A percentile compares a stretch with the other conserved stretches of the same genome.
Evolutionary conservation across 2,797 vertebrate genomes (phyloP).

Genomic region (Girardinus metallicus): DNA sequence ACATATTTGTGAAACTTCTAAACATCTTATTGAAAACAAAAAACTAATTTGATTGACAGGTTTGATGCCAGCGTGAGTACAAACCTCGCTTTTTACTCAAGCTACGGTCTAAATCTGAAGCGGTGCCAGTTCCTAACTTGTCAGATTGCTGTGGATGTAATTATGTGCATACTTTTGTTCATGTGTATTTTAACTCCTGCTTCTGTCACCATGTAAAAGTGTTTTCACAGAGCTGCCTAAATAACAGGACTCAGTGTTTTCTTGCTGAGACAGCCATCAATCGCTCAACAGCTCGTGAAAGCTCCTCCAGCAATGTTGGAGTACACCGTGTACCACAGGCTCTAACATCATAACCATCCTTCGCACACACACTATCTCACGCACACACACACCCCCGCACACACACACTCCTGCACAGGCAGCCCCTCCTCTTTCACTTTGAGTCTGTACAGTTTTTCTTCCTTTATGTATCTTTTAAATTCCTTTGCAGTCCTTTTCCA

Average conservation of each 20-base stretch:
- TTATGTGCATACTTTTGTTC: conserved; percentile 4
- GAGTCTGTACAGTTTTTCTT: conserved; percentile 15
- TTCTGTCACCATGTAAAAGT: conserved; percentile 29
- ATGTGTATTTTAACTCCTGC: conserved; percentile 30
- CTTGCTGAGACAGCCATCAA: conserved; percentile 62
- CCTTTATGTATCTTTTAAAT: conserved; percentile 24
- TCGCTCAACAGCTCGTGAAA: conserved; percentile 66
- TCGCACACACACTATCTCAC: too few species aligned
- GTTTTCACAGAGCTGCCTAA: conserved; percentile 51
- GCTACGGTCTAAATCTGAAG: not conserved
- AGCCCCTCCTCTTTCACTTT: conserved; percentile 30
- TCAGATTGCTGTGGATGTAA: not conserved
- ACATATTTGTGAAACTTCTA: not conserved
- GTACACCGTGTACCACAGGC: conserved; percentile 62
- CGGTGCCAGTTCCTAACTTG: not conserved
- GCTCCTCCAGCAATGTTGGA: conserved; percentile 49
- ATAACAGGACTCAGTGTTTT: conserved; percentile 50
- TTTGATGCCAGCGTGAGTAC: not conserved
- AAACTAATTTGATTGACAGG: not conserved
- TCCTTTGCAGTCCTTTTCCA: conserved; percentile 16
- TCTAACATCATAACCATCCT: conserved; percentile 16
- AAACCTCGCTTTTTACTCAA: not conserved
- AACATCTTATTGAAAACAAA: too few species aligned
- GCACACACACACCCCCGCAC: conserved; percentile 7
- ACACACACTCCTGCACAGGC: conserved; percentile 8